These are phyloP conservation scores for Aplocera efformata DNA, from an alignment of 2,888 invertebrate species.

Conservation along the genomic window DNA sequence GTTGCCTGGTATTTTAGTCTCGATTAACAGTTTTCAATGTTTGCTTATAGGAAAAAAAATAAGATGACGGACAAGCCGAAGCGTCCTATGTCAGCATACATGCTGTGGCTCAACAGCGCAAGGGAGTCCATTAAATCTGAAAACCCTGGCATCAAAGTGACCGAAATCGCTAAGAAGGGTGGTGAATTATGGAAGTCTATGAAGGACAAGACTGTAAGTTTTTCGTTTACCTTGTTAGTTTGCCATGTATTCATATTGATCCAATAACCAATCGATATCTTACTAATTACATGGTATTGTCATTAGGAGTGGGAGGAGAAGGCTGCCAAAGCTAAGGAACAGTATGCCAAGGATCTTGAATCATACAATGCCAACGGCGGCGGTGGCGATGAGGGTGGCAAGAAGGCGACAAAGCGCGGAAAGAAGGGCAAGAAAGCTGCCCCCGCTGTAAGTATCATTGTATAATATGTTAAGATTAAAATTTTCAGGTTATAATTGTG, in stretches of 20 bases:
- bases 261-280: not conserved
- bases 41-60: constrained; percentile 75
- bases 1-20: constrained; percentile 39
- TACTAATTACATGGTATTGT: constrained; percentile 19
- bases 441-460: constrained; percentile 57
- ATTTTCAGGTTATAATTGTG: not conserved
- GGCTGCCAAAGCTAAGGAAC: constrained; percentile 92
- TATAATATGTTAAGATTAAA: not conserved
- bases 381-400: constrained; percentile 75
- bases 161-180: constrained; percentile 96
- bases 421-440: constrained; percentile 76
- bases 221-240: constrained; percentile 16
- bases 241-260: not conserved
- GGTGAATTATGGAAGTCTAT: constrained; percentile 97
- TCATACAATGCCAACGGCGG: constrained; percentile 92
- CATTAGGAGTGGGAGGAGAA: constrained; percentile 95
- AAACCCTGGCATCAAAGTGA: constrained; percentile 93
- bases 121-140: constrained; percentile 94
- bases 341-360: constrained; percentile 93
- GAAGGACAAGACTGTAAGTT: constrained; percentile 90
- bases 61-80: constrained; percentile 96
- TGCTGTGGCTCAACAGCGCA: constrained; percentile 96
- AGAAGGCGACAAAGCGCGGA: constrained; percentile 81
- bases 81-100: constrained; percentile 94
- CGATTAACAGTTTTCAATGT: constrained; percentile 17